Conservation (phyloP, 2,888 invertebrate species). For the Yponomeuta cagnagella region DNA sequence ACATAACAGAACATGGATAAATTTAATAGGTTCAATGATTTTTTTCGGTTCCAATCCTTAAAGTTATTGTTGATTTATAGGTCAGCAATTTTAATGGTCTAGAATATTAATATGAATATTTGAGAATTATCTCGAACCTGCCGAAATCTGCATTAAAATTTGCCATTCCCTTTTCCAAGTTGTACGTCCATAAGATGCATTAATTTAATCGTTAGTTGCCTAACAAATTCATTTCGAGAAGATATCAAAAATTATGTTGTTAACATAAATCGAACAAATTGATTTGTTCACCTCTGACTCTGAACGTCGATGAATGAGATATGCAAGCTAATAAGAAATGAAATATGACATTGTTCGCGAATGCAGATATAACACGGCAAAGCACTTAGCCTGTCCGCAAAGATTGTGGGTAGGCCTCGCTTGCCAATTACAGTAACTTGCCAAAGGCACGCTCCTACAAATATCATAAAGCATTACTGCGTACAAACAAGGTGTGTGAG, state of each 20-base stretch:
- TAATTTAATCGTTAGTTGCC: background rate
- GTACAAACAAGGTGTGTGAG: conserved; percentile 17
- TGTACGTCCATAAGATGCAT: background rate
- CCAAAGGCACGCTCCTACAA: conserved; percentile 34
- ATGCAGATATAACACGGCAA: conserved; percentile 18
- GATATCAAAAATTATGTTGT: background rate
- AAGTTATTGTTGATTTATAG: background rate
- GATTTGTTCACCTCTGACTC: conserved; percentile 11
- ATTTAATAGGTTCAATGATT: background rate
- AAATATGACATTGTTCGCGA: background rate
- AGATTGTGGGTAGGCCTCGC: conserved; percentile 12
- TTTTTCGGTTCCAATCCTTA: background rate
- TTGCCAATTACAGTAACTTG: conserved; percentile 21
- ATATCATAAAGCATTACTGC: conserved; percentile 28
- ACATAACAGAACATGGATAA: background rate
- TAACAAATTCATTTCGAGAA: background rate
- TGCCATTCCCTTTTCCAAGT: too few relatives aligned
- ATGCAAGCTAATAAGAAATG: conserved; percentile 1
- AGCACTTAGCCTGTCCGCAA: conserved; percentile 16
- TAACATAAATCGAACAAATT: conserved; percentile 10
- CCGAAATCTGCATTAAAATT: too few relatives aligned
- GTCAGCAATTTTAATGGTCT: background rate
- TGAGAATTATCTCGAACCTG: background rate
- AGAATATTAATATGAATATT: background rate
- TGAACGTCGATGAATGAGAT: conserved; percentile 12